Conservation (phyloP, 2,888 invertebrate species). For the Euclidia mi region DNA sequence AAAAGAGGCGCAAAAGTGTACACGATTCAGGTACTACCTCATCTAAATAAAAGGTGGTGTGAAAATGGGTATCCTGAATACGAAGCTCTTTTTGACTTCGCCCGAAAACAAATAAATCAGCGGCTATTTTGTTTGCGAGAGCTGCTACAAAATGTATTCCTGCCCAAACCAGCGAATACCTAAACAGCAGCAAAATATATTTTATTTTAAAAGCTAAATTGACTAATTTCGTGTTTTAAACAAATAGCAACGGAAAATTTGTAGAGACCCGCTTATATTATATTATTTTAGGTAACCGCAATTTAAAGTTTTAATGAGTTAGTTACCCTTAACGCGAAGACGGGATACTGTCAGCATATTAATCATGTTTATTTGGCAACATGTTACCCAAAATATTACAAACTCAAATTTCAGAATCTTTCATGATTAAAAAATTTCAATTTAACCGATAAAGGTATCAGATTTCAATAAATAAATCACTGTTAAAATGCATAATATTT, state of each 20-base stretch:
- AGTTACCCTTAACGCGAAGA: slow-evolving; percentile 54
- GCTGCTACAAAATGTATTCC: slow-evolving; percentile 17
- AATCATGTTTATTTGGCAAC: slow-evolving; percentile 49
- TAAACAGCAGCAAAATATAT: slow-evolving; percentile 9
- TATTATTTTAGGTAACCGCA: slow-evolving; percentile 65
- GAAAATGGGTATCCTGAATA: slow-evolving; percentile 43
- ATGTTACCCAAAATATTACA: slow-evolving; percentile 28
- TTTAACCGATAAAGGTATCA: too few species aligned
- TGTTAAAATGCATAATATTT: too few species aligned
- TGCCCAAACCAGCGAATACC: slow-evolving; percentile 7
- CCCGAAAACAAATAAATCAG: slow-evolving; percentile 56
- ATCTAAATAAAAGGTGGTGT: slow-evolving; percentile 56
- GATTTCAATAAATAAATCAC: too few species aligned
- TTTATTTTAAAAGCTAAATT: slow-evolving; percentile 3
- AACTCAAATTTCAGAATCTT: not conserved
- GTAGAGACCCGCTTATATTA: slow-evolving; percentile 35
- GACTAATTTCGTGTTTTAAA: slow-evolving; percentile 25
- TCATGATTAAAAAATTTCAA: not conserved
- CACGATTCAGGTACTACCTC: slow-evolving; percentile 48
- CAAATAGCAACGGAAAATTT: slow-evolving; percentile 33
- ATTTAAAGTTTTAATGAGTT: slow-evolving; percentile 70
- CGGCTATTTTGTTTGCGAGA: slow-evolving; percentile 17
- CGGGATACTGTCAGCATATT: slow-evolving; percentile 53
- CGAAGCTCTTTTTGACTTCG: slow-evolving; percentile 46
- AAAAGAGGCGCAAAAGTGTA: slow-evolving; percentile 32